These are phyloP conservation scores for Brachyrhaphis roseni DNA, from an alignment of 2,797 vertebrate species.

Conservation along the genomic window DNA sequence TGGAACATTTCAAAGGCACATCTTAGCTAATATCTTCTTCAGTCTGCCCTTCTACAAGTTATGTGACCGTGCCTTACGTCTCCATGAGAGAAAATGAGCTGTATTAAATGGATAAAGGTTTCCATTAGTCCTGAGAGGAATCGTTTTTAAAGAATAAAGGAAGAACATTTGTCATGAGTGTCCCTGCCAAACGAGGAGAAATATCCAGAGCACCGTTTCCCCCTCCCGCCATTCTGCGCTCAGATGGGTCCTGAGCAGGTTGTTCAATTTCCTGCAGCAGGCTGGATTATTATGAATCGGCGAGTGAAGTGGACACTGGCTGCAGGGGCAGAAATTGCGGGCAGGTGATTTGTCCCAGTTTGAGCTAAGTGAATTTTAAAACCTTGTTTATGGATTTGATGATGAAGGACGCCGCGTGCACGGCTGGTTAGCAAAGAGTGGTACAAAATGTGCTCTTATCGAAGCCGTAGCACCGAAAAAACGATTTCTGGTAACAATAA, in stretches of 20 bases:
- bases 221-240: conserved; percentile 24
- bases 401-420: conserved; percentile 2
- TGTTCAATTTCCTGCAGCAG: conserved; percentile 59
- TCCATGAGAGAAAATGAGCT: conserved; percentile 47
- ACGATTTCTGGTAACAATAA: not conserved
- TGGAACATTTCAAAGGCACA: conserved; percentile 25
- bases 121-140: conserved; percentile 62
- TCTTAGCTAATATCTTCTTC: conserved; percentile 19
- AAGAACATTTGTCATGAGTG: conserved; percentile 60
- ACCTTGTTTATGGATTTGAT: conserved; percentile 27
- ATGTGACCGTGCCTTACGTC: conserved; percentile 43
- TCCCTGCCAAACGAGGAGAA: conserved; percentile 48
- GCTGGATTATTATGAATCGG: conserved; percentile 42
- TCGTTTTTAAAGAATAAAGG: conserved; percentile 62
- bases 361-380: conserved; percentile 43
- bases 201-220: conserved; percentile 32
- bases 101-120: conserved; percentile 54
- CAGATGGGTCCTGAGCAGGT: conserved; percentile 42
- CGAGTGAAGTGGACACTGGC: conserved; percentile 43
- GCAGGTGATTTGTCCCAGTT: conserved; percentile 44
- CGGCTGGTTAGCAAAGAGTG: not conserved
- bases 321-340: conserved; percentile 42
- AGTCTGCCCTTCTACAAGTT: conserved; percentile 35
- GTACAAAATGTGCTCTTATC: conserved; percentile 11
- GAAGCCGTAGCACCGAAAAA: not conserved